Evolutionary conservation across 2,797 vertebrate species (phyloP), one percentile per base, ranked within the genome.

Genomic region (Pterois miles): DNA sequence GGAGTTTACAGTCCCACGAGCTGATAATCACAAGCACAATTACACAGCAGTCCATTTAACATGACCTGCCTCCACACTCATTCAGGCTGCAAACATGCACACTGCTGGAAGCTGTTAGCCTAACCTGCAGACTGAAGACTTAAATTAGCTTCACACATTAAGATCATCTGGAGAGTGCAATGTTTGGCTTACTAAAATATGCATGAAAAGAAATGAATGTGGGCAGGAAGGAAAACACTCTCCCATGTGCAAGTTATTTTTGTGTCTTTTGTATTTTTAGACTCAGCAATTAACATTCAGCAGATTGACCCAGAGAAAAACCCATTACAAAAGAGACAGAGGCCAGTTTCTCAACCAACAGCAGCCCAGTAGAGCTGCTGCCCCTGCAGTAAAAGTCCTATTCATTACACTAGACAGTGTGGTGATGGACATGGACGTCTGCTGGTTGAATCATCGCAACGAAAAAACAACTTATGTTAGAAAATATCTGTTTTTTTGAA

Each of bases 21-120:
- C 58, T 48, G 58, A 46, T 23, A 56, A 70, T 74, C 60, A 25
- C 8, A 18, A 18, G 63, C 38, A 62, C 12, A 2, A 52, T 63
- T 64, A 43, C 46, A 2, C n/a, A 7, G 54, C 48, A 27, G 71
- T 25, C 62, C 66, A 12, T 72, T 79, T 63, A 64, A 58, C 72
- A 53, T 1, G 58, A 83, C 34, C 62, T 29, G 57, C 56, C 48
- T 43, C 25, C 6, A 5, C 3, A 2, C n/a, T 27, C 48, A 23
- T 8, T 12, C 71, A 36, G 1, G 81, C 71, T 68, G 57, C 76
- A 53, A 25, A 67, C 75, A 56, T n/a, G 73, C 79, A 56, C 62
- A 23, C 20, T 0, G 60, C 71, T 62, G 8, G 1, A 2, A 64
- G 52, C 69, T 9, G 57, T 18, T 56, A 40, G 25, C 48, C 23